A percentile compares a stretch with the other conserved stretches of the same genome.
Evolutionary conservation across 2,888 invertebrate genomes (phyloP).

Genomic region (Atethmia centrago): DNA sequence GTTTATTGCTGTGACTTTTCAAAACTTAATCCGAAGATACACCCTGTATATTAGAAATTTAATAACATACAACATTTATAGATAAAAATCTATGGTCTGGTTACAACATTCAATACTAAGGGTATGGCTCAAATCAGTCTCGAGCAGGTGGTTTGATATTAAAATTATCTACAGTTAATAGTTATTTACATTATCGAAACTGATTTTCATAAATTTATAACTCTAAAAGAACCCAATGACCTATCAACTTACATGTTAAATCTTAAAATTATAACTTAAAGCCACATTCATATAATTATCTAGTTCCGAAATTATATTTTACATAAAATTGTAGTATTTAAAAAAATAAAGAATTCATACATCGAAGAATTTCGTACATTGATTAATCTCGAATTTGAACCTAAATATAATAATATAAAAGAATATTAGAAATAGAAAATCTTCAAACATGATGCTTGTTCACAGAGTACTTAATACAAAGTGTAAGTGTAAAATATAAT

Average conservation of each 20-base stretch:
- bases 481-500: no score
- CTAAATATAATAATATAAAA: constrained; percentile 26
- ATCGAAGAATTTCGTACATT: constrained; percentile 30
- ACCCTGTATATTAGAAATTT: constrained; percentile 65
- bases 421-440: constrained; percentile 27
- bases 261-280: constrained; percentile 74
- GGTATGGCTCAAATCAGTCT: constrained; percentile 87
- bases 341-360: constrained; percentile 47
- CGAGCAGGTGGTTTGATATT: constrained; percentile 78
- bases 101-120: constrained; percentile 71
- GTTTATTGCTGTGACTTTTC: constrained; percentile 20
- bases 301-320: constrained; percentile 51
- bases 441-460: constrained; percentile 31
- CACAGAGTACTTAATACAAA: no score
- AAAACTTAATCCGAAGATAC: constrained; percentile 48
- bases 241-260: constrained; percentile 56
- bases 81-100: constrained; percentile 57
- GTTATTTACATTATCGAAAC: constrained; percentile 81
- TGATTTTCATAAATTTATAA: constrained; percentile 69
- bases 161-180: constrained; percentile 73
- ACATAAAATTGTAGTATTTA: constrained; percentile 41
- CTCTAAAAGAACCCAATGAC: constrained; percentile 65
- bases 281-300: constrained; percentile 67
- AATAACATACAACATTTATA: constrained; percentile 63
- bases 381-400: constrained; percentile 43